A percentile compares a stretch with the other conserved stretches of the same genome.
These are phyloP conservation scores for Triplophysa bombifrons DNA, from an alignment of 2,797 vertebrate species.

Conservation along the genomic window DNA sequence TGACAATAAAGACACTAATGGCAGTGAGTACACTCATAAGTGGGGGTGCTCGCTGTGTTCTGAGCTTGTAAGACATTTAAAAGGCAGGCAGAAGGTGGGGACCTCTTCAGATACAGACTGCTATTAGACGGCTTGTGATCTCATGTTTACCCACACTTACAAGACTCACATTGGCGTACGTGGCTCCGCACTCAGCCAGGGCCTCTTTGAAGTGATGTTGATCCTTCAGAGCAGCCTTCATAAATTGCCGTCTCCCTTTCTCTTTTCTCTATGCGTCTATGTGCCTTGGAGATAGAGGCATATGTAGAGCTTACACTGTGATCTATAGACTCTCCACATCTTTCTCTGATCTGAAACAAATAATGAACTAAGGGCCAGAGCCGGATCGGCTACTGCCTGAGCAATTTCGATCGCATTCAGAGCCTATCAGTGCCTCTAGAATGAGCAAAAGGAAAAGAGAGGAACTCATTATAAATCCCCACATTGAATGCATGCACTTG, in stretches of 20 bases:
- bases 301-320: conserved; percentile 61
- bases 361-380: conserved; percentile 53
- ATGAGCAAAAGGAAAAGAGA: conserved; percentile 52
- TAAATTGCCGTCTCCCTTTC: conserved; percentile 71
- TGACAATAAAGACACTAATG: conserved; percentile 8
- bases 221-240: conserved; percentile 77
- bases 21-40: conserved; percentile 44
- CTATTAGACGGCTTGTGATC: conserved; percentile 81
- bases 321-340: conserved; percentile 59
- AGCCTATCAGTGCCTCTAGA: conserved; percentile 49
- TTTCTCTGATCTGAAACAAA: conserved; percentile 58
- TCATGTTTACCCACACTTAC: conserved; percentile 80
- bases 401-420: conserved; percentile 52
- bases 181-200: conserved; percentile 68
- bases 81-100: conserved; percentile 74
- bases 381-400: conserved; percentile 51
- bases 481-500: conserved; percentile 57
- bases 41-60: conserved; percentile 65
- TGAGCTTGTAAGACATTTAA: conserved; percentile 61
- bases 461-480: conserved; percentile 57
- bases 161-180: conserved; percentile 64
- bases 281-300: conserved; percentile 62
- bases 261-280: conserved; percentile 35
- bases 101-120: conserved; percentile 79
- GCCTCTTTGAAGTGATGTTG: conserved; percentile 81